phyloP scores from a whole-genome alignment of 2,797 vertebrate genomes.

The Microhierax caerulescens region DNA sequence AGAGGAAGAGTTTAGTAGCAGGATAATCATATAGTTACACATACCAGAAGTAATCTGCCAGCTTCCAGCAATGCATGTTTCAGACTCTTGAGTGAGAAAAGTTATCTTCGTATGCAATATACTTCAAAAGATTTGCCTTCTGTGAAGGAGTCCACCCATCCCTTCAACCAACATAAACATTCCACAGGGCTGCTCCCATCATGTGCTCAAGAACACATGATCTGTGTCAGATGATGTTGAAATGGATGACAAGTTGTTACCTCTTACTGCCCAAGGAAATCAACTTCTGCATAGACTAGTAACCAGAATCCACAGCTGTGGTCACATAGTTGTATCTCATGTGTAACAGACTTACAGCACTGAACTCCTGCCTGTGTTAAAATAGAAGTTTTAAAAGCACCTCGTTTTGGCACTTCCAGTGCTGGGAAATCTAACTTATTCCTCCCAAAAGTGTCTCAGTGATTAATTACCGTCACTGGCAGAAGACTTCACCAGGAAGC shows the following conservation, averaged over 20 bases:
- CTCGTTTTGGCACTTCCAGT: neutral
- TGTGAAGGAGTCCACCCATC: slow-evolving; percentile 24
- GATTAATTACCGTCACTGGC: neutral
- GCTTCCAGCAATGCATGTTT: neutral
- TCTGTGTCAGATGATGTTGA: slow-evolving; percentile 45
- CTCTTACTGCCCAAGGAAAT: neutral
- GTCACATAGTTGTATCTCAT: neutral
- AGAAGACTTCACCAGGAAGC: neutral
- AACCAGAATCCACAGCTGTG: neutral
- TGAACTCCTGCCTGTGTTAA: neutral
- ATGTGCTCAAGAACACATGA: slow-evolving; percentile 45
- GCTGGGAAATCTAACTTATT: neutral
- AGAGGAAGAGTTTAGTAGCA: neutral
- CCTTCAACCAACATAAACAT: neutral
- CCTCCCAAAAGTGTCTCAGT: neutral
- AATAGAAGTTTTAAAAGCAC: neutral
- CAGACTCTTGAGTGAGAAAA: neutral
- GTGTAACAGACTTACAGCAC: neutral
- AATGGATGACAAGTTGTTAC: slow-evolving; percentile 29
- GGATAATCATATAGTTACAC: neutral
- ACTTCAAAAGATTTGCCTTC: slow-evolving; percentile 48
- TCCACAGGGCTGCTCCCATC: neutral
- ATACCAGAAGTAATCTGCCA: slow-evolving; percentile 14
- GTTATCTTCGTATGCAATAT: slow-evolving; percentile 5
- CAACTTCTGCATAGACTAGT: neutral